Evolutionary conservation across 2,113 vertebrate genomes (phyloP), one percentile per base, ranked within the genome.

Genomic region (Morone saxatilis): DNA sequence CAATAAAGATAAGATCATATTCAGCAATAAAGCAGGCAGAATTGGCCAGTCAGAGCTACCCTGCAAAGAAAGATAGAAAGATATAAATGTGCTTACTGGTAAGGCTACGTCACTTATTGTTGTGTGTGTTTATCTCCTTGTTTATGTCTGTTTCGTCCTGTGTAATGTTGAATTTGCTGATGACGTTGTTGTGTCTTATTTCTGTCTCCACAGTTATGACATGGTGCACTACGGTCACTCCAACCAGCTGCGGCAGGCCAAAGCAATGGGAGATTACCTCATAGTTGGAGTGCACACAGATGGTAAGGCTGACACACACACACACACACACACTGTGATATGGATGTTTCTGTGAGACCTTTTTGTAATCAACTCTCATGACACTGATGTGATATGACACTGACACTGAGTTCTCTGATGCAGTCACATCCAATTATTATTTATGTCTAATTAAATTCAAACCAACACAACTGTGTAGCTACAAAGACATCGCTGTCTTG

Each of bases 171-270:
- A 61, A 19, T 63, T 54, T 20, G 47, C 16, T 81, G 13, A 41
- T 43, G 41, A 56, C 0, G 1, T 20, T 43, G 31, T 1, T 0
- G 0, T 78, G 62, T 75, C 31, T 85, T 22, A 66, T 47, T 6
- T 88, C 38, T 51, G 20, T 80, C 47, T 86, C 73, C 51, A 3
- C 90, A 99, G 98, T 94, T 99, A 99, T 51, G 98, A 99, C 95
- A 99, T 99, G 98, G 98, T 99, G 20, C 98, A 99, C 89, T 99
- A 98, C 0, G 98, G 98, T 5, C 98, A 99, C 93, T 99, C 98
- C 0, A 99, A 99, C 94, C 98, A 99, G 94, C 96, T 99, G 71
- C 96, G 98, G 62, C 98, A 99, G 94, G 98, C 98, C 0, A 97
- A 97, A 87, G 96, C 94, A 78, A 98, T 99, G 97, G 98, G 98